phyloP scores from a whole-genome alignment of 2,888 invertebrate species.

The Scaptomyza reducta region DNA sequence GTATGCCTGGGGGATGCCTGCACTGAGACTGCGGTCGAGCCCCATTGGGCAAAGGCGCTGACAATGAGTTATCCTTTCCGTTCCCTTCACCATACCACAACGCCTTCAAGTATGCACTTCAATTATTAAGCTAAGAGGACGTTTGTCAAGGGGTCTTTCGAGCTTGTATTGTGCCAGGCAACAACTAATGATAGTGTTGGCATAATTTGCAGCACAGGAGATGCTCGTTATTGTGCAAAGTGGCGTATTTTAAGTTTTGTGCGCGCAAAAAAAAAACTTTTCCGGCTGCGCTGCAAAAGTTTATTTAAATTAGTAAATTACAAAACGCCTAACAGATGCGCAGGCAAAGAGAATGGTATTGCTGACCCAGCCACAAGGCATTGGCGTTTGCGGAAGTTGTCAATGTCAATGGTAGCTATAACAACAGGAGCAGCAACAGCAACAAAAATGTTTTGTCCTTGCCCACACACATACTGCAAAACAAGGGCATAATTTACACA shows the following conservation, averaged over 20 bases:
- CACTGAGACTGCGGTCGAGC: constrained; percentile 33
- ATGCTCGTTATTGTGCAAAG: constrained; percentile 64
- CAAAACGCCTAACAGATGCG: too few relatives aligned
- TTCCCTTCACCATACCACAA: neutral
- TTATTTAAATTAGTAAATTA: too few relatives aligned
- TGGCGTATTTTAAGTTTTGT: constrained; percentile 50
- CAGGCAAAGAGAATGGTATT: too few relatives aligned
- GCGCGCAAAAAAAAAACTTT: constrained; percentile 22
- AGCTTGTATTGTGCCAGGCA: constrained; percentile 35
- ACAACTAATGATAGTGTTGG: constrained; percentile 68
- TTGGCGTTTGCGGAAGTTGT: constrained; percentile 64
- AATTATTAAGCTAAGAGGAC: constrained; percentile 23
- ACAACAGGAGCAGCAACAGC: constrained; percentile 13
- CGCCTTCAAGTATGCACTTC: constrained; percentile 47
- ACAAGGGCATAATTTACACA: constrained; percentile 72
- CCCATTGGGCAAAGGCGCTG: constrained; percentile 32
- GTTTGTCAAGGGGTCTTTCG: neutral
- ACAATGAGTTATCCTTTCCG: constrained; percentile 26
- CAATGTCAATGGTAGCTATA: constrained; percentile 59
- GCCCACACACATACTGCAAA: constrained; percentile 25
- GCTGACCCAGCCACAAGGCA: constrained; percentile 25
- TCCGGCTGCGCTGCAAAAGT: too few relatives aligned
- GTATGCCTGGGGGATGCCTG: constrained; percentile 9
- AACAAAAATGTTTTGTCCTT: constrained; percentile 26
- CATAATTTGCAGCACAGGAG: constrained; percentile 58